These are phyloP conservation scores for Phoxinus phoxinus DNA, from an alignment of 2,113 vertebrate genomes.

Conservation along the genomic window DNA sequence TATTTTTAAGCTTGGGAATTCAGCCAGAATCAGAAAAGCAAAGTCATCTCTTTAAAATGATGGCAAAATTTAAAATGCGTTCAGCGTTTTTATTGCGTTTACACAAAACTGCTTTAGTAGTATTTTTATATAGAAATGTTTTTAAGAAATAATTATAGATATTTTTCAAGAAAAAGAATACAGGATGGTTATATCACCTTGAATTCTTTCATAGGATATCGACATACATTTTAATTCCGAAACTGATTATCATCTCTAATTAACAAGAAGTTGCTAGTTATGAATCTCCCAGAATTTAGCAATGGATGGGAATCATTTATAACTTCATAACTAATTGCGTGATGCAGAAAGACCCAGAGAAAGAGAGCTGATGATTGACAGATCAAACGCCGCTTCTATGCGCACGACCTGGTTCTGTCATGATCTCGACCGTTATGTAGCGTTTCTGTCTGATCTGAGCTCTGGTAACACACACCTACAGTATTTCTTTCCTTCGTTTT, in stretches of 20 bases:
- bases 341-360: not conserved
- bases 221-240: not conserved
- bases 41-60: not conserved
- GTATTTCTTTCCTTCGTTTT: too few species aligned
- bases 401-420: conserved; percentile 14
- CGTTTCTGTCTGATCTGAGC: not conserved
- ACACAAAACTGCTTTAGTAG: not conserved
- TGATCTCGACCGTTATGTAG: not conserved
- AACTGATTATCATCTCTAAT: not conserved
- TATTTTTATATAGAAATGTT: not conserved
- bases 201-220: not conserved
- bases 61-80: not conserved
- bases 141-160: too few species aligned
- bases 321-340: not conserved
- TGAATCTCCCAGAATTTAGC: not conserved
- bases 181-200: not conserved
- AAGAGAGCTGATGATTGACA: not conserved
- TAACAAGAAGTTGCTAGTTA: not conserved
- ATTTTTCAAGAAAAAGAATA: not conserved
- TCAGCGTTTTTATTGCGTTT: not conserved
- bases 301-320: not conserved
- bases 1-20: not conserved
- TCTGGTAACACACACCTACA: not conserved
- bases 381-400: not conserved
- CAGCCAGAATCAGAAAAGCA: not conserved